Evolutionary conservation across 2,797 vertebrate genomes (phyloP).

Genomic region (Trematomus bernacchii): DNA sequence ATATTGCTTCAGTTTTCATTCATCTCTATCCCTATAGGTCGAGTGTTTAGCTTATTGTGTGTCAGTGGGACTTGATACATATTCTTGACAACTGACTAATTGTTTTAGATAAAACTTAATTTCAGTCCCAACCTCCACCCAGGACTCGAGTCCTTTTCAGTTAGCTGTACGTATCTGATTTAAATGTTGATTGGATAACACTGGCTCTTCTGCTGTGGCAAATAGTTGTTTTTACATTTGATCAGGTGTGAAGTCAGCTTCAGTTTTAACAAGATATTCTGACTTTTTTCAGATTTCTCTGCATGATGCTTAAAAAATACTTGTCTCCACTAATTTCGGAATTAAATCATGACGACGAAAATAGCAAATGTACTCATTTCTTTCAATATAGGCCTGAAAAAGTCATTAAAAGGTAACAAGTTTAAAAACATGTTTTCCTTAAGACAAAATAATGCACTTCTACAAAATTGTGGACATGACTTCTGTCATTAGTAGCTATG

Average conservation of each 20-base stretch:
- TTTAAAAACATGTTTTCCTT: too few species aligned
- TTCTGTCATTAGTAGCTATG: not conserved
- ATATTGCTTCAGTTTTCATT: not conserved
- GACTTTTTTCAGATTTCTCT: too few species aligned
- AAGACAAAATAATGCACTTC: not conserved
- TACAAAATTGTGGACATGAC: not conserved
- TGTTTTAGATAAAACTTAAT: not conserved
- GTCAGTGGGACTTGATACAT: not conserved
- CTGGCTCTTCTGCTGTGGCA: not conserved
- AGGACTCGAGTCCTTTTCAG: not conserved
- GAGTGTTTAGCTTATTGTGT: not conserved
- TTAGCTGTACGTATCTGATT: conserved; percentile 12
- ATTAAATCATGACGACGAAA: not conserved
- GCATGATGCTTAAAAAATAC: not conserved
- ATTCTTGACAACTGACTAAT: not conserved
- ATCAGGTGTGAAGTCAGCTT: not conserved
- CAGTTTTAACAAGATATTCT: not conserved
- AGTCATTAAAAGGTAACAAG: not conserved
- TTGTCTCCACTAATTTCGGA: not conserved
- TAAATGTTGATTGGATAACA: not conserved
- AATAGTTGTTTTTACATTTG: not conserved
- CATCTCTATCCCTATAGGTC: not conserved
- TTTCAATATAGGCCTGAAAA: not conserved
- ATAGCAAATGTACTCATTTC: not conserved
- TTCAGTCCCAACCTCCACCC: not conserved